Base-by-base conservation (phyloP, 1,140 invertebrate species). In the Batillaria attramentaria region DNA sequence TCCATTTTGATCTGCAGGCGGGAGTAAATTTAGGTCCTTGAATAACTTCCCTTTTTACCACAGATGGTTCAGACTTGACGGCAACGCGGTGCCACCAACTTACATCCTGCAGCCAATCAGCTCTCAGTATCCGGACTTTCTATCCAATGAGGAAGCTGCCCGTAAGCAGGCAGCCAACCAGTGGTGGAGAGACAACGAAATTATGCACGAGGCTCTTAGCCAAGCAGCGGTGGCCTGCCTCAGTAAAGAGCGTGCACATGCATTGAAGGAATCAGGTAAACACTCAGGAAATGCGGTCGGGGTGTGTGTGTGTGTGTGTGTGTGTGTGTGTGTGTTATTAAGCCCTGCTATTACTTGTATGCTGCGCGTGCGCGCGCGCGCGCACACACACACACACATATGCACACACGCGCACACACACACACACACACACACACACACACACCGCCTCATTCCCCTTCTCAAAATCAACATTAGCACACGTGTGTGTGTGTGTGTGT, bases 41-140 rank as follows among this genome's bases (percentile, higher is more conserved):
- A n/a, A 20, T 31, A 37, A 5, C 33, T n/a, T 16, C 24, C 28
- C 24, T 20, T 33, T 31, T 74, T 33, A 28, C 35, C 68, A n/a
- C 66, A 94, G 95, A 91, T 97, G 95, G 95, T 96, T 94, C 85
- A 89, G 87, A 60, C 89, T 92, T 43, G 94, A 94, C 83, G 90
- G 91, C 70, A 92, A 93, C 72, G 92, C 94, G 60, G 93, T 95
- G 83, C 95, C 95, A 24, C 94, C 95, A 24, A 95, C 94, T 87
- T 96, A 95, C 90, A 91, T 95, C 3, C 92, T 96, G 42, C 91
- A 92, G 79, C 92, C 93, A 24, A 92, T 93, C 70, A 87, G 87
- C 60, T 77, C 79, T 10, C 28, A 79, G 24, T 70, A 86, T 0
- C 84, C 84, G n/a, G 83, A 86, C 37, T 85, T 78, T 68, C 24